These are phyloP conservation scores for Eretmocerus hayati DNA, from an alignment of 2,888 invertebrate species.

Conservation along the genomic window DNA sequence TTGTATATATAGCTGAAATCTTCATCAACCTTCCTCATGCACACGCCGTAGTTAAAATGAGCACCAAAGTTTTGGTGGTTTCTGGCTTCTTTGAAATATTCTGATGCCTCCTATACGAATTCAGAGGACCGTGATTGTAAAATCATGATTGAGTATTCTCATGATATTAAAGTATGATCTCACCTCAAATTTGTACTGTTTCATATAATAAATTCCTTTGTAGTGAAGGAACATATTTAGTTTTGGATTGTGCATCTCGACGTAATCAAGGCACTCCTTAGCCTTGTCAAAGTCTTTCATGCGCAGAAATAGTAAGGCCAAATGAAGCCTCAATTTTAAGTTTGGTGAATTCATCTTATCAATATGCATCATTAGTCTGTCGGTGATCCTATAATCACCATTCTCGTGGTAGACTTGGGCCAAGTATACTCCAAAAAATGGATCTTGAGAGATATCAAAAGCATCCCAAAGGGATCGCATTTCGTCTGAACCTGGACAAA, in stretches of 20 bases:
- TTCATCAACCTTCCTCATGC: neutral
- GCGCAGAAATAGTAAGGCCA: slow-evolving; percentile 2
- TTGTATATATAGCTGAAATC: neutral
- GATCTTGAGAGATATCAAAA: neutral
- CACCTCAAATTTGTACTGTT: neutral
- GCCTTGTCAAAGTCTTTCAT: neutral
- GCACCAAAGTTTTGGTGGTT: neutral
- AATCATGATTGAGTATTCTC: too few species aligned
- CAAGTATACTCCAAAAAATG: neutral
- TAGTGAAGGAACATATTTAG: neutral
- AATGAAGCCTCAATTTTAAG: neutral
- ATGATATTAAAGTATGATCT: too few species aligned
- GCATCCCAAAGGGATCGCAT: neutral
- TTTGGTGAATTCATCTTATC: neutral
- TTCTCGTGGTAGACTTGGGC: neutral
- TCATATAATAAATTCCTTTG: neutral
- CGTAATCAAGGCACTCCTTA: neutral
- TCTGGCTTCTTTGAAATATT: slow-evolving; percentile 6
- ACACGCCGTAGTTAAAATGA: neutral
- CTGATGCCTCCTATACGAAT: neutral
- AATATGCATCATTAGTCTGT: neutral
- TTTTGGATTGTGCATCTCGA: neutral
- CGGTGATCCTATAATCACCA: neutral
- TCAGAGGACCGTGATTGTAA: too few species aligned
- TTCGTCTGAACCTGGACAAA: neutral